These are phyloP conservation scores for Lottia scabra DNA, from an alignment of 2,888 invertebrate species.

Conservation along the genomic window DNA sequence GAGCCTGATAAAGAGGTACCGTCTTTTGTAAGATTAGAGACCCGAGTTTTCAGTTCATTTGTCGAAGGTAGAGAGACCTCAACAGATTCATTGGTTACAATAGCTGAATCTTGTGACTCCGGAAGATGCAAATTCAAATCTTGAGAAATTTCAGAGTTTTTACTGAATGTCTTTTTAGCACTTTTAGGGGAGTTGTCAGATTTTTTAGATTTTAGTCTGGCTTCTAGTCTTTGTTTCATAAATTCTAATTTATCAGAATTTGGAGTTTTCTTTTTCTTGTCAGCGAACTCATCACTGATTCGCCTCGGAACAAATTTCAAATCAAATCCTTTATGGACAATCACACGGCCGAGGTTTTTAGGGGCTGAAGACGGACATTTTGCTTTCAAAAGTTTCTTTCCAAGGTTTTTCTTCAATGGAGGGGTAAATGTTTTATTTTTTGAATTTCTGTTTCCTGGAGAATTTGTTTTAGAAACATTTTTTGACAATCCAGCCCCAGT, in stretches of 20 bases:
- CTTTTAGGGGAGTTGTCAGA: background rate
- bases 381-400: conserved; percentile 50
- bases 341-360: conserved; percentile 36
- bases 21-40: background rate
- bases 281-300: conserved; percentile 6
- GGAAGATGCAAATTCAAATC: background rate
- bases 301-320: conserved; percentile 47
- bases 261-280: conserved; percentile 19
- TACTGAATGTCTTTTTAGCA: too few relatives aligned
- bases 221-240: conserved; percentile 2
- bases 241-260: background rate
- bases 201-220: conserved; percentile 2
- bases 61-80: background rate
- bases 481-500: background rate
- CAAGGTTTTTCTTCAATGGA: conserved; percentile 8
- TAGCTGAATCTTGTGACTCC: background rate
- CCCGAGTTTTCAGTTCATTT: background rate
- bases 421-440: background rate
- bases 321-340: conserved; percentile 50
- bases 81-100: background rate
- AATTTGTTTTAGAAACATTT: background rate
- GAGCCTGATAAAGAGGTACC: background rate
- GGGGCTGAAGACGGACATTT: conserved; percentile 43
- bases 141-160: background rate
- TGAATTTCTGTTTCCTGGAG: background rate